Evolutionary conservation across 2,888 invertebrate genomes (phyloP).

Genomic region (Trilocha varians): DNA sequence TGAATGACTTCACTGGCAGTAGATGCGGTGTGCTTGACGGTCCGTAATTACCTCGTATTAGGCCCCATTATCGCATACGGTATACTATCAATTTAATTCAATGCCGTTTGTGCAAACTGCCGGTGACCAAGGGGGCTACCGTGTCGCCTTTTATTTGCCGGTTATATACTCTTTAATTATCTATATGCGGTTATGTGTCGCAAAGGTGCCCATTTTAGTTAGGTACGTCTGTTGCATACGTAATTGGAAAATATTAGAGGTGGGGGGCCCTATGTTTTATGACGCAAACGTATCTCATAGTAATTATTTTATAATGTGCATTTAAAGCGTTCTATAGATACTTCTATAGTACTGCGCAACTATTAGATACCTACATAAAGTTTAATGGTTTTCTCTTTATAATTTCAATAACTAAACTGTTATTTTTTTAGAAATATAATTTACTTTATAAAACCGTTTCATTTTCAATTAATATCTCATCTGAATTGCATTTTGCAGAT

Average conservation of each 20-base stretch:
- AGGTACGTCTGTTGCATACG: not conserved
- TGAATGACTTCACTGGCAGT: constrained; percentile 26
- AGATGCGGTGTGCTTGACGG: constrained; percentile 14
- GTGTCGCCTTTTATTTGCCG: constrained; percentile 11
- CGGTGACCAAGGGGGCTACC: constrained; percentile 18
- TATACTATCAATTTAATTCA: constrained; percentile 49
- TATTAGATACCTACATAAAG: no score
- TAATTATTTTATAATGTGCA: no score
- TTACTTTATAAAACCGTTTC: no score
- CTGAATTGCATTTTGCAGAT: no score
- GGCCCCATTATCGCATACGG: constrained; percentile 38
- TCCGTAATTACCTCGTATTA: constrained; percentile 46
- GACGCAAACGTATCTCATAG: no score
- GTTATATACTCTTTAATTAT: not conserved
- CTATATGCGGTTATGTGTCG: not conserved
- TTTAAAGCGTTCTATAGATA: not conserved
- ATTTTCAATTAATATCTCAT: no score
- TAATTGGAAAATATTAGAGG: not conserved
- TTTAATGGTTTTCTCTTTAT: no score
- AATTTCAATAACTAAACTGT: no score
- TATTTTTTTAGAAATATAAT: no score
- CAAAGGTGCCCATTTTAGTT: not conserved
- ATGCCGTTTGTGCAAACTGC: constrained; percentile 45
- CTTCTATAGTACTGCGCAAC: no score
- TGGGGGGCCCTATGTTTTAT: not conserved